Evolutionary conservation across 2,888 invertebrate genomes (phyloP).

Genomic region (Limnephilus marmoratus): DNA sequence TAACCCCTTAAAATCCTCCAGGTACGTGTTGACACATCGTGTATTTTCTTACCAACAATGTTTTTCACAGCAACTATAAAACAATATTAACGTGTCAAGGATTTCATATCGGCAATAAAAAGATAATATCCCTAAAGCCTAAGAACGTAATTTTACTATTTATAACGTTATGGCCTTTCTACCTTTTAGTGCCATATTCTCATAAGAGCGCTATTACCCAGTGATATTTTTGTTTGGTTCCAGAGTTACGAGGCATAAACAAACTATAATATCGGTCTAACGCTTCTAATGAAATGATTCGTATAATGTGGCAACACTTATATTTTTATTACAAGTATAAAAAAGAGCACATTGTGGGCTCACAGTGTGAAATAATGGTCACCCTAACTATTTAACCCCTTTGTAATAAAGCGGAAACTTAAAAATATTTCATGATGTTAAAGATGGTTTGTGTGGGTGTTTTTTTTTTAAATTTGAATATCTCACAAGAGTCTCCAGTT

Average conservation of each 20-base stretch:
- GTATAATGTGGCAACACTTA: slow-evolving; percentile 29
- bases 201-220: not conserved
- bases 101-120: not conserved
- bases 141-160: not conserved
- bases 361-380: slow-evolving; percentile 25
- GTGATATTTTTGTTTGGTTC: slow-evolving; percentile 28
- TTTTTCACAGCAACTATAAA: not conserved
- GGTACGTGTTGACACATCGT: no score
- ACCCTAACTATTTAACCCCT: slow-evolving; percentile 14
- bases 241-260: slow-evolving; percentile 15
- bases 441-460: not conserved
- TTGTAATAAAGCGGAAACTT: not conserved
- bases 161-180: not conserved
- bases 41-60: not conserved
- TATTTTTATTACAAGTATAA: slow-evolving; percentile 44
- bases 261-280: slow-evolving; percentile 6
- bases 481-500: no score
- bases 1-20: no score
- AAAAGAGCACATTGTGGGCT: slow-evolving; percentile 43
- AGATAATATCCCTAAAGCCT: not conserved
- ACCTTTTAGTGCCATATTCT: slow-evolving; percentile 16
- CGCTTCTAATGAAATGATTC: slow-evolving; percentile 38
- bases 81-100: not conserved
- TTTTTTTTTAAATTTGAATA: no score
- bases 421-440: not conserved